Base-by-base conservation (phyloP, 2,797 vertebrate species). In the Galagoides demidoff region DNA sequence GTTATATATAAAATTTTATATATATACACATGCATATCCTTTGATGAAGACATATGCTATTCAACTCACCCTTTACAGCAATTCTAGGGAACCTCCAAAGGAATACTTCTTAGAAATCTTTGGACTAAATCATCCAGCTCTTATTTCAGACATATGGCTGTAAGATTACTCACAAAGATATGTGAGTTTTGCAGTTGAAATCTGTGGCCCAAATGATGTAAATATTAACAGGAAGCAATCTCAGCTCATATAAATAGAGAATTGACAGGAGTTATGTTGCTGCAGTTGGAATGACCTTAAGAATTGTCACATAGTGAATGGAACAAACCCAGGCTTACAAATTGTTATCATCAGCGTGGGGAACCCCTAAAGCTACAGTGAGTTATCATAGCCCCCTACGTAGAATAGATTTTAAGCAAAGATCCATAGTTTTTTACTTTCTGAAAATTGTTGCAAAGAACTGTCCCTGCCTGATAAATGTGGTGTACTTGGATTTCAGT, bases 51-150 rank as follows among this genome's bases (percentile, higher is more conserved):
- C 9, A 49, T 2, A 19, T 20, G 5, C 3, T 43, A 10, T 90
- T 27, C 45, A 29, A 16, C 45, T 76, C 49, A 68, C 2, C 31
- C 31, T 43, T 7, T 9, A 0, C 1, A 11, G 25, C 5, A 3
- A 2, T 4, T 61, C 17, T 55, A 22, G 17, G 37, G 29, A 68
- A 34, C 22, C 7, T 34, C 4, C 52, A 3, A 7, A 61, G 45
- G 43, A 5, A 34, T 1, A 34, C 19, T 19, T 23, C 49, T 39
- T 43, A 39, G 59, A 23, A 52, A 43, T 7, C 17, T 45, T 57
- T 59, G 2, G 8, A 45, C 66, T 17, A 45, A 70, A 82, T 25
- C 29, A 2, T 22, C 45, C 20, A 1, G 45, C 85, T 57, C 27
- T 88, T 57, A 16, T 83, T 63, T 71, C 19, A 88, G 37, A 64